A percentile compares a stretch with the other conserved stretches of the same genome.
These are phyloP conservation scores for Pinna nobilis DNA, from an alignment of 1,140 invertebrate species.

Conservation along the genomic window DNA sequence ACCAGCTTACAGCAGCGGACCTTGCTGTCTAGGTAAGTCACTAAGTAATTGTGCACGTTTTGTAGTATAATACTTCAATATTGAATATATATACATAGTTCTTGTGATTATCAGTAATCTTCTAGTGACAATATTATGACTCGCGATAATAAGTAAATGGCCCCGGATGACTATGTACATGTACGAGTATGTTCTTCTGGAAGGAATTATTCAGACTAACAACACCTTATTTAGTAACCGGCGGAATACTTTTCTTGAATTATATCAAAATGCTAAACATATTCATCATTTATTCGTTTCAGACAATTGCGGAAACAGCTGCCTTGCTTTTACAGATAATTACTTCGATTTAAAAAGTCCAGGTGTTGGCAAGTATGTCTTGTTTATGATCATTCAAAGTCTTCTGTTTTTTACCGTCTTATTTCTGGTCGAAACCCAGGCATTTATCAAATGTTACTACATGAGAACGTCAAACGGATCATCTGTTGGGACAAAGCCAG, in stretches of 20 bases:
- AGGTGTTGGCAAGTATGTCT: slow-evolving; percentile 78
- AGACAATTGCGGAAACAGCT: slow-evolving; percentile 56
- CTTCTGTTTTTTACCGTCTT: slow-evolving; percentile 77
- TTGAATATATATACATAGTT: too few relatives aligned
- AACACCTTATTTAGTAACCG: not conserved
- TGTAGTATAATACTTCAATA: too few relatives aligned
- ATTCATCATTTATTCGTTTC: slow-evolving; percentile 20
- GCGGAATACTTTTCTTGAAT: not conserved
- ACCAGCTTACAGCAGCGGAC: not conserved
- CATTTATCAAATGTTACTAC: slow-evolving; percentile 71
- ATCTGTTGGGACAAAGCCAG: not conserved
- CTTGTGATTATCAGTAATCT: not conserved
- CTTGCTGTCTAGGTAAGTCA: slow-evolving; percentile 3
- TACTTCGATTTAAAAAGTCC: slow-evolving; percentile 75
- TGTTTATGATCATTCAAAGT: slow-evolving; percentile 77
- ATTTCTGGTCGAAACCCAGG: slow-evolving; percentile 73
- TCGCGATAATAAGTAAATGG: not conserved
- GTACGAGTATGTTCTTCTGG: not conserved
- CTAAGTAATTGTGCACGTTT: not conserved
- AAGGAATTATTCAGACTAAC: not conserved
- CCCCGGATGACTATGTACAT: not conserved
- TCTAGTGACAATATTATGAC: not conserved
- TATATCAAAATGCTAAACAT: not conserved
- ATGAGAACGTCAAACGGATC: not conserved
- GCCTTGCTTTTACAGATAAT: slow-evolving; percentile 67